Percentiles rank a stretch among this genome's conserved stretches.
Conservation (phyloP, 2,113 vertebrate genomes). For the Oryzias curvinotus region DNA sequence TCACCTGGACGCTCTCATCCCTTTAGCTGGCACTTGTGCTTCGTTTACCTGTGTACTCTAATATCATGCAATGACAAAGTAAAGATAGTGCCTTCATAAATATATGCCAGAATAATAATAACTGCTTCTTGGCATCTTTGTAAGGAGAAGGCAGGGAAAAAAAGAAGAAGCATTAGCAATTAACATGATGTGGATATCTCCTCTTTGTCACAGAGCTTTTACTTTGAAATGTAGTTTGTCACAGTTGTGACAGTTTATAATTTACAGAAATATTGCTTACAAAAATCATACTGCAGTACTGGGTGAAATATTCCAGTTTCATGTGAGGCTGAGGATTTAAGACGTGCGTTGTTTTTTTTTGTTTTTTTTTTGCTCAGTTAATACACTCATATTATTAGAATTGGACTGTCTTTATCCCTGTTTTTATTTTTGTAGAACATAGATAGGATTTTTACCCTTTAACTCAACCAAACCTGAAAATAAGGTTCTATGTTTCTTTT, state of each 20-base stretch:
- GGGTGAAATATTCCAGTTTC: neutral
- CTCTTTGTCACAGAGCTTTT: slow-evolving; percentile 12
- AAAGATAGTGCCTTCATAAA: slow-evolving; percentile 38
- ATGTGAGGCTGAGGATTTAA: neutral
- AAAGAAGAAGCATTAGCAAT: slow-evolving; percentile 13
- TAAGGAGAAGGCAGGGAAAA: neutral
- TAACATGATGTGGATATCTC: slow-evolving; percentile 16
- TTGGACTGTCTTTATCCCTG: too few species aligned
- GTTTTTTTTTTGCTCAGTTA: neutral
- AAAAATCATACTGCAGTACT: neutral
- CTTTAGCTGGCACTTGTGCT: slow-evolving; percentile 49
- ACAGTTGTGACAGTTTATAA: slow-evolving; percentile 7
- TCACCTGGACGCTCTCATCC: slow-evolving; percentile 60
- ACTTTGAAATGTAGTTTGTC: slow-evolving; percentile 1
- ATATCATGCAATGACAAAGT: slow-evolving; percentile 37
- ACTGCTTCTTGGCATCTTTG: slow-evolving; percentile 26
- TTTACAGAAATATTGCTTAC: slow-evolving; percentile 9
- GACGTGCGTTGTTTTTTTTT: neutral
- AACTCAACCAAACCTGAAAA: too few species aligned
- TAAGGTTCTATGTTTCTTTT: too few species aligned
- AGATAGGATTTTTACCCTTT: too few species aligned
- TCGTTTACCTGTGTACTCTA: slow-evolving; percentile 51
- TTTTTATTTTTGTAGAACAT: too few species aligned
- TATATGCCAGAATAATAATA: slow-evolving; percentile 32
- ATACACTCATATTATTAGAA: neutral